A percentile compares a stretch with the other conserved stretches of the same genome.
Conservation (phyloP, 2,113 vertebrate genomes). For the Albula goreensis region DNA sequence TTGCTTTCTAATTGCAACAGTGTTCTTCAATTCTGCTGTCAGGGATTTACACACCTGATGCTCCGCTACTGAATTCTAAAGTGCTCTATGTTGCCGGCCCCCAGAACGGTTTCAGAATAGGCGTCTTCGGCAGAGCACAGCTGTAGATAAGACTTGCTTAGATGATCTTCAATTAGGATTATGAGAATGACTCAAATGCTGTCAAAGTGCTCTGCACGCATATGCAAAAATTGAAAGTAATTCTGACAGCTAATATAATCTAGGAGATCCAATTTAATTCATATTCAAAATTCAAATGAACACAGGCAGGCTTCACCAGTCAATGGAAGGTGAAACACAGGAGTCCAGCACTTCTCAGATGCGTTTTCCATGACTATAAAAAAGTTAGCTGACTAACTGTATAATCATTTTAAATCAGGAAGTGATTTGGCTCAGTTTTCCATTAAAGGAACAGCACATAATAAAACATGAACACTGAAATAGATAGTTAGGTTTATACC, state of each 20-base stretch:
- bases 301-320: background rate
- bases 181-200: background rate
- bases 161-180: conserved; percentile 2
- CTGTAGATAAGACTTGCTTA: background rate
- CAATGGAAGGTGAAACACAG: background rate
- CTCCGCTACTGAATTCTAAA: background rate
- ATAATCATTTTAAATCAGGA: background rate
- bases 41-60: background rate
- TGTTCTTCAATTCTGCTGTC: background rate
- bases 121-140: background rate
- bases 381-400: background rate
- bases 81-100: background rate
- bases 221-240: background rate
- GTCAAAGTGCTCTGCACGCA: background rate
- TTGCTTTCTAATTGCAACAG: background rate
- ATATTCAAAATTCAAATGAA: background rate
- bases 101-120: background rate
- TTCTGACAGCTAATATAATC: conserved; percentile 6
- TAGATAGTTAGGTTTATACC: no score
- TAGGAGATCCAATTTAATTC: conserved; percentile 5
- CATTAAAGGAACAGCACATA: background rate
- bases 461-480: background rate
- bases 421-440: background rate
- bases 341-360: background rate
- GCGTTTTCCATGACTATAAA: background rate